Conservation (phyloP, 2,113 vertebrate species). For the Sminthopsis crassicaudata region DNA sequence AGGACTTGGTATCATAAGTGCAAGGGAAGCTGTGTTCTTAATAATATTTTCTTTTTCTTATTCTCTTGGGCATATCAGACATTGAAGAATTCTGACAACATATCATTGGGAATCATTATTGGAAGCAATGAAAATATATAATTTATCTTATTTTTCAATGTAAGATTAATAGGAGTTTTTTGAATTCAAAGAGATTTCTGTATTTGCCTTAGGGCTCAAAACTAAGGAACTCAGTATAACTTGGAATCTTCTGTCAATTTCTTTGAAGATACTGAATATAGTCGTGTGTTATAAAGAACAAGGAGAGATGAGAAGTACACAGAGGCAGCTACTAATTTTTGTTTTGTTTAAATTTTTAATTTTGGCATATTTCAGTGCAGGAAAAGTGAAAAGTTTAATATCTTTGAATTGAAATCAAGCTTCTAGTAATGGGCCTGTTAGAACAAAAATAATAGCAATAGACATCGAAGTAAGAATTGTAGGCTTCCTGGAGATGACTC, state of each 20-base stretch:
- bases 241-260: background rate
- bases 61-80: background rate
- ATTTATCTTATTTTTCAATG: background rate
- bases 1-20: slow-evolving; percentile 30
- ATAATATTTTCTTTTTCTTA: background rate
- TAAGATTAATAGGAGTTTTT: background rate
- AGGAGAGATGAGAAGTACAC: background rate
- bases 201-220: background rate
- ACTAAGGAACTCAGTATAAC: background rate
- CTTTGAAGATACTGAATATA: background rate
- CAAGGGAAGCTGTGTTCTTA: slow-evolving; percentile 15
- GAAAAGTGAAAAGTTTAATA: background rate
- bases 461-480: background rate
- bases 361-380: background rate
- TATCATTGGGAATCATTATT: background rate
- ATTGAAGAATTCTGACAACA: background rate
- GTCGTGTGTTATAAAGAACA: background rate
- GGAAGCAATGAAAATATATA: background rate
- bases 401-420: background rate
- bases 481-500: background rate
- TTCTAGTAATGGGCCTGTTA: background rate
- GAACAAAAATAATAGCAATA: background rate
- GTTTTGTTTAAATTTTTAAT: background rate
- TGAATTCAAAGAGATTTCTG: background rate
- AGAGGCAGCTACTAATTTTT: background rate